phyloP scores from a whole-genome alignment of 2,113 vertebrate genomes.

The Scomber scombrus region DNA sequence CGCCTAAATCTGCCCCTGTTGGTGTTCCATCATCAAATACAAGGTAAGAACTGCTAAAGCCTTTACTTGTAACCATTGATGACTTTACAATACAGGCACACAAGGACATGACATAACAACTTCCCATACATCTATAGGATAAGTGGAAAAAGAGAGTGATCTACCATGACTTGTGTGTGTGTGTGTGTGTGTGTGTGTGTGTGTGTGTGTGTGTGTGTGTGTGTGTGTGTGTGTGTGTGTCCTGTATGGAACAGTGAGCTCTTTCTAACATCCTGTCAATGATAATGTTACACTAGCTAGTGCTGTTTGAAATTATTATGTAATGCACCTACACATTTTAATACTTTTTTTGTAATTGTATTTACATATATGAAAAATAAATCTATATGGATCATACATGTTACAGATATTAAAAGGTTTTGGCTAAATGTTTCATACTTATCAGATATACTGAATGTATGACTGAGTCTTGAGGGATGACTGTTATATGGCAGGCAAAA shows the following conservation, averaged over 20 bases:
- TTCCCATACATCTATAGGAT: conserved; percentile 26
- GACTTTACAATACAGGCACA: conserved; percentile 49
- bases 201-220: no score
- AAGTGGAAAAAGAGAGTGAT: conserved; percentile 48
- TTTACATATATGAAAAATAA: neutral
- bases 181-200: no score
- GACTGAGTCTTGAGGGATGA: neutral
- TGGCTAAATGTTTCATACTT: no score
- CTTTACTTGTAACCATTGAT: conserved; percentile 35
- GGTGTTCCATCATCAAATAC: neutral
- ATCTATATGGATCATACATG: neutral
- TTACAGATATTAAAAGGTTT: conserved; percentile 3
- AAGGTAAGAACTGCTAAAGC: conserved; percentile 4
- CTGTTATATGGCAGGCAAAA: neutral
- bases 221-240: neutral
- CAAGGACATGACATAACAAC: conserved; percentile 42
- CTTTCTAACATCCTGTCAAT: conserved; percentile 5
- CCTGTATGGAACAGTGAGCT: neutral
- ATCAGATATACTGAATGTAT: no score
- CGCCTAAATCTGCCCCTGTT: neutral
- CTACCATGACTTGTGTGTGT: conserved; percentile 6
- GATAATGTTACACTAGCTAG: neutral
- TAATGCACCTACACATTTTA: neutral
- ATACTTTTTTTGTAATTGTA: neutral
- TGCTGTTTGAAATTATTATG: neutral